phyloP scores from a whole-genome alignment of 2,888 invertebrate genomes.

The Scelioninae gen. 2 region DNA sequence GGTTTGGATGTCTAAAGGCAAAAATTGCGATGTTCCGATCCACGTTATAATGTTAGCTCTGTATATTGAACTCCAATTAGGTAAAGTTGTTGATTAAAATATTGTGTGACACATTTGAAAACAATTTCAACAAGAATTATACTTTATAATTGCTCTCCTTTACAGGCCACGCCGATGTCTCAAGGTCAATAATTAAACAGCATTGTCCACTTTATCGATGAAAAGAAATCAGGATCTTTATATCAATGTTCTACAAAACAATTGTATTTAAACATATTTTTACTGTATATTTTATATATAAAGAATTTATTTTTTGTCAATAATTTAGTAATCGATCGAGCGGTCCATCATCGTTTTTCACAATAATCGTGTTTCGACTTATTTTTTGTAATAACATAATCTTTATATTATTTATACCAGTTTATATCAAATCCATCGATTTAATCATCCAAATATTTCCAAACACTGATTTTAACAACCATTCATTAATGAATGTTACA shows the following conservation, averaged over 20 bases:
- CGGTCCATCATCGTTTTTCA: background rate
- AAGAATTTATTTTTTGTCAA: conserved; percentile 14
- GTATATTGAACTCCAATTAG: conserved; percentile 81
- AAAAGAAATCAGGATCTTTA: conserved; percentile 27
- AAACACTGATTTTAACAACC: too few species aligned
- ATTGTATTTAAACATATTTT: background rate
- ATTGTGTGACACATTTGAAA: background rate
- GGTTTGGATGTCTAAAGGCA: conserved; percentile 78
- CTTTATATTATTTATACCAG: background rate
- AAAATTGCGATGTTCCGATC: conserved; percentile 77
- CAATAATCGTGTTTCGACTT: background rate
- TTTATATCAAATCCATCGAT: too few species aligned
- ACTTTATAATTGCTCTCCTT: conserved; percentile 58
- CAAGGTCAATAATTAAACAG: conserved; percentile 80
- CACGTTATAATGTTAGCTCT: conserved; percentile 81
- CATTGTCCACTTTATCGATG: conserved; percentile 77
- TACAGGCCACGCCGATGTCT: conserved; percentile 78
- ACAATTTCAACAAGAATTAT: background rate
- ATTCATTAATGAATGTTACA: too few species aligned
- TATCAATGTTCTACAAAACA: conserved; percentile 6
- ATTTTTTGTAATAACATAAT: background rate
- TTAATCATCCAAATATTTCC: too few species aligned
- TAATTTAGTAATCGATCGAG: conserved; percentile 4
- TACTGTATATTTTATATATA: conserved; percentile 7
- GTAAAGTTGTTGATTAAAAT: conserved; percentile 70